These are phyloP conservation scores for Perizoma affinitatum DNA, from an alignment of 2,888 invertebrate species.

Conservation along the genomic window DNA sequence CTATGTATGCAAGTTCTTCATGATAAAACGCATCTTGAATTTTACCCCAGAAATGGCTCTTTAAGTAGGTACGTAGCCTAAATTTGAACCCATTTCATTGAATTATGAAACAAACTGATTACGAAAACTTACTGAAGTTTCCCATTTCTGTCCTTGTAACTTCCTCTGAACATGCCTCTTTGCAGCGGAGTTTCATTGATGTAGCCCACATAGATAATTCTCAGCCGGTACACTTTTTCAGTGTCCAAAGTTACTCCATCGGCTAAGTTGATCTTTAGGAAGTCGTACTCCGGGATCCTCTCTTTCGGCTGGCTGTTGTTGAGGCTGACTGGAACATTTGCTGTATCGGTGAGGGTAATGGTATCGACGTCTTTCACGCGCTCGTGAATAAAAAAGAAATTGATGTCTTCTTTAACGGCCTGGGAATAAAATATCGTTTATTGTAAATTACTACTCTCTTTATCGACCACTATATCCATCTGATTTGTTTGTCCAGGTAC, in stretches of 20 bases:
- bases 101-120: neutral
- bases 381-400: conserved; percentile 63
- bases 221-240: conserved; percentile 52
- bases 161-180: conserved; percentile 75
- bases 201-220: conserved; percentile 65
- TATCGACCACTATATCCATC: too few relatives aligned
- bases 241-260: conserved; percentile 52
- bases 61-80: too few relatives aligned
- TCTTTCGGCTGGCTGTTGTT: conserved; percentile 49
- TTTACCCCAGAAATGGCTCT: too few relatives aligned
- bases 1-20: too few relatives aligned
- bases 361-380: conserved; percentile 60
- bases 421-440: conserved; percentile 38
- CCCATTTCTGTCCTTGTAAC: conserved; percentile 58
- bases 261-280: conserved; percentile 63
- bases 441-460: too few relatives aligned
- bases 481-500: too few relatives aligned
- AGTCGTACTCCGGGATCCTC: conserved; percentile 58
- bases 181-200: conserved; percentile 76
- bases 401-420: conserved; percentile 53
- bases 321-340: conserved; percentile 43
- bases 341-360: conserved; percentile 48
- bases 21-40: too few relatives aligned
- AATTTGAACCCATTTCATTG: too few relatives aligned
- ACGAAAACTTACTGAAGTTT: conserved; percentile 57